Percentiles rank a stretch among this genome's conserved stretches.
Evolutionary conservation across 2,113 vertebrate genomes (phyloP).

Genomic region (Ammodytes marinus): DNA sequence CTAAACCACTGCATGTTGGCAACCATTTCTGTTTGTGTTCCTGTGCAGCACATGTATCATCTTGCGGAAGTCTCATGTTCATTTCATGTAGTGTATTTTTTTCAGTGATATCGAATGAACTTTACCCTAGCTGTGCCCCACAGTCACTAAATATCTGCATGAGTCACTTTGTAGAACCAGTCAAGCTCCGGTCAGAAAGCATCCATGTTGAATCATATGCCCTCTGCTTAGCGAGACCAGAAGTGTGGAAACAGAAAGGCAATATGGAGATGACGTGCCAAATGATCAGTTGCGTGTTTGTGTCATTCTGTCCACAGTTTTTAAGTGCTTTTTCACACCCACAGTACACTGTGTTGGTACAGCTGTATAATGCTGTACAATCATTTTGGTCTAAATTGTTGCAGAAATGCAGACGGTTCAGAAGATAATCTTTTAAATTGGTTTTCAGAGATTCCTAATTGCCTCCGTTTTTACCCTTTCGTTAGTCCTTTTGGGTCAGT

Average conservation of each 20-base stretch:
- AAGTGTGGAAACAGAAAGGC: slow-evolving; percentile 35
- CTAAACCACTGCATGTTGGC: slow-evolving; percentile 32
- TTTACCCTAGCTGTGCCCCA: slow-evolving; percentile 44
- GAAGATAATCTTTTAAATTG: slow-evolving; percentile 29
- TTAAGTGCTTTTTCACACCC: slow-evolving; percentile 29
- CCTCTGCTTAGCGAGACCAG: slow-evolving; percentile 21
- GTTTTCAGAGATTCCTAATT: slow-evolving; percentile 32
- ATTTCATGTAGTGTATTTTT: slow-evolving; percentile 45
- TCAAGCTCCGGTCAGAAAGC: slow-evolving; percentile 36
- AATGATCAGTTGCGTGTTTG: slow-evolving; percentile 31
- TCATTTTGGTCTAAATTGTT: slow-evolving; percentile 51
- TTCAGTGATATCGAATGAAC: slow-evolving; percentile 55
- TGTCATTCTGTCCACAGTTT: slow-evolving; percentile 8
- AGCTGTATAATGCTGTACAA: background rate
- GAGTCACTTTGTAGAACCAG: slow-evolving; percentile 57
- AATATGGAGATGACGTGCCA: slow-evolving; percentile 36
- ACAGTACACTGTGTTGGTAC: background rate
- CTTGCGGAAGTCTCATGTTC: slow-evolving; percentile 35
- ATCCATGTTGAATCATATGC: slow-evolving; percentile 33
- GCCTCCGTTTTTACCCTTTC: slow-evolving; percentile 40
- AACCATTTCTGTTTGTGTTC: slow-evolving; percentile 37
- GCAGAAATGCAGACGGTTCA: slow-evolving; percentile 54
- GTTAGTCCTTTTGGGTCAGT: slow-evolving; percentile 50
- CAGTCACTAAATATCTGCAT: slow-evolving; percentile 44
- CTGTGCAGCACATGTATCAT: slow-evolving; percentile 43